Conservation (phyloP, 2,888 invertebrate species). For the Esperia sulphurella region DNA sequence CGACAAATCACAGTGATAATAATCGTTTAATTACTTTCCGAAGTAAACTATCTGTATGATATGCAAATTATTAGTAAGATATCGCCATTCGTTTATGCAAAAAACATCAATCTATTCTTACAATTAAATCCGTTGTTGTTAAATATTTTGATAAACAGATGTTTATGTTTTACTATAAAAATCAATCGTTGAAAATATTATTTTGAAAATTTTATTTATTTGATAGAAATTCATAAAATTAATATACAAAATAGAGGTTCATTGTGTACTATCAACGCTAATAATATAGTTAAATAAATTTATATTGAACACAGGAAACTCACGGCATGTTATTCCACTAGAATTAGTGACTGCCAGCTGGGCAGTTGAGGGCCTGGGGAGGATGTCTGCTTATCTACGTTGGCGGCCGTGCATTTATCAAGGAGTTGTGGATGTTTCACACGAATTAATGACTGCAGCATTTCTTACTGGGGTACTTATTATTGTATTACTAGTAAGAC, state of each 20-base stretch:
- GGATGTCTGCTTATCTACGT: constrained; percentile 44
- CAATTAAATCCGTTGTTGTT: too few relatives aligned
- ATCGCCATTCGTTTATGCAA: constrained; percentile 9
- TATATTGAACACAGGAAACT: background rate
- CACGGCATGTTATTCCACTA: constrained; percentile 19
- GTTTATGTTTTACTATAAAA: too few relatives aligned
- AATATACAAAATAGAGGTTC: too few relatives aligned
- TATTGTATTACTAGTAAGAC: too few relatives aligned
- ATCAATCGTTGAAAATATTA: too few relatives aligned
- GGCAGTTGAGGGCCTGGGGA: constrained; percentile 37
- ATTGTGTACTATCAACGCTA: too few relatives aligned
- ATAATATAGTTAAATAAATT: too few relatives aligned
- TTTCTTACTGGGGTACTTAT: background rate
- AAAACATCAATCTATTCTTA: constrained; percentile 9
- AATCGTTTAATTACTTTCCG: constrained; percentile 3
- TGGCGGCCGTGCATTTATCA: constrained; percentile 43
- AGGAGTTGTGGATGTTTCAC: constrained; percentile 23
- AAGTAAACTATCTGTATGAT: background rate
- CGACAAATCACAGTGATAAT: constrained; percentile 2
- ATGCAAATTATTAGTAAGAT: constrained; percentile 9
- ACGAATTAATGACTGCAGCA: constrained; percentile 5
- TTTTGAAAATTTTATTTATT: too few relatives aligned
- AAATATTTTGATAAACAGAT: too few relatives aligned
- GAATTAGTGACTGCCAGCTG: constrained; percentile 39
- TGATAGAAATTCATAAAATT: too few relatives aligned